These are phyloP conservation scores for Anguilla japonica DNA, from an alignment of 2,113 vertebrate species.

Conservation along the genomic window DNA sequence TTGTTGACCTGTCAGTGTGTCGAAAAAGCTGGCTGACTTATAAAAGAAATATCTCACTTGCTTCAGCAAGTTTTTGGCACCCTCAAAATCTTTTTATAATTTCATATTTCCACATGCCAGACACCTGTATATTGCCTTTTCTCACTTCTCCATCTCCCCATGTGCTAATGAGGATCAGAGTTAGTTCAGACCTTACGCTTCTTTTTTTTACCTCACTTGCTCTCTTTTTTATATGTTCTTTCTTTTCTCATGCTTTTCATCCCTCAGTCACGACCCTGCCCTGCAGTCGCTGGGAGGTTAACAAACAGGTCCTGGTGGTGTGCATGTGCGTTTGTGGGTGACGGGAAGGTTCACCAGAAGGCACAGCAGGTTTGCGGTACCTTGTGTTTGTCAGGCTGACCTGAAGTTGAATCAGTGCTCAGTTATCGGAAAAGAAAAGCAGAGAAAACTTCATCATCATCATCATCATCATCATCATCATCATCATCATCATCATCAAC, in stretches of 20 bases:
- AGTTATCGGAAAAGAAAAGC: not conserved
- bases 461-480: not conserved
- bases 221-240: not conserved
- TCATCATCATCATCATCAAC: not conserved
- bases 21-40: too few relatives aligned
- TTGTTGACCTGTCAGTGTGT: too few relatives aligned
- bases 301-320: not conserved
- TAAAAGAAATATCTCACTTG: too few relatives aligned
- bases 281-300: too few relatives aligned
- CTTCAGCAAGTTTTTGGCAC: too few relatives aligned
- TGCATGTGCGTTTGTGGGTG: slow-evolving; percentile 46
- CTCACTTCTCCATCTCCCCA: too few relatives aligned
- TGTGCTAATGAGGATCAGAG: not conserved
- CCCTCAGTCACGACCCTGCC: not conserved
- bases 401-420: not conserved
- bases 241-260: not conserved
- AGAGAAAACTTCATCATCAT: not conserved
- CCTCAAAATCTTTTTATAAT: too few relatives aligned
- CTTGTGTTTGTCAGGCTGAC: not conserved
- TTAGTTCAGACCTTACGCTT: not conserved
- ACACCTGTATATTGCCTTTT: too few relatives aligned
- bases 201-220: not conserved
- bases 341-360: not conserved
- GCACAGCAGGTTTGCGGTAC: not conserved
- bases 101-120: too few relatives aligned